Conservation (phyloP, 2,113 vertebrate species). For the Sapajus apella region DNA sequence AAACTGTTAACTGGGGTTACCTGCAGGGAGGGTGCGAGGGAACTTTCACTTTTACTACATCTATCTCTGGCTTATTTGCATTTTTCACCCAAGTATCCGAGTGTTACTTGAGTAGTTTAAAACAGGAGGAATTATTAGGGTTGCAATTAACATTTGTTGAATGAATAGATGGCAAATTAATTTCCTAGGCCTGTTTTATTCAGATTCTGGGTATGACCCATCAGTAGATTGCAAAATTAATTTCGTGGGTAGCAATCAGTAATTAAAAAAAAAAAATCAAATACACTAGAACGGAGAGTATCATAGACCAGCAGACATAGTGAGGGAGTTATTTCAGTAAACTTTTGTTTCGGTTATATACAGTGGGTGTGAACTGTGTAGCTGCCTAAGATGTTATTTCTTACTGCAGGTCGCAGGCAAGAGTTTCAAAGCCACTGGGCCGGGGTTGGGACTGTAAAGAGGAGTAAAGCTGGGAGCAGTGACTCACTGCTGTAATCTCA, state of each 20-base stretch:
- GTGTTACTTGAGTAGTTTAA: neutral
- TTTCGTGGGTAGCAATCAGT: neutral
- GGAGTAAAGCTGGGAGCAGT: too few relatives aligned
- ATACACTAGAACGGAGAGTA: conserved; percentile 28
- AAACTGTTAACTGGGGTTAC: neutral
- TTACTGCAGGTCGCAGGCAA: neutral
- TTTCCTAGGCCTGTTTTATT: conserved; percentile 24
- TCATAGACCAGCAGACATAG: neutral
- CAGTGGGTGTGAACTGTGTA: neutral
- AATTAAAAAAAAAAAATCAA: conserved; percentile 4
- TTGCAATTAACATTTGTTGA: neutral
- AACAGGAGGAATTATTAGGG: neutral
- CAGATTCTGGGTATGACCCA: neutral
- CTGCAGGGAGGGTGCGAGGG: neutral
- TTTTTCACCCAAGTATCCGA: neutral
- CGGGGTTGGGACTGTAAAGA: neutral
- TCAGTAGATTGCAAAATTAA: conserved; percentile 12
- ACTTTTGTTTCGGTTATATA: conserved; percentile 16
- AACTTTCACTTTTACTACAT: neutral
- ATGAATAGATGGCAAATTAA: neutral
- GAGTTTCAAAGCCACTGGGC: neutral
- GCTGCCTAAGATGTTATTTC: neutral
- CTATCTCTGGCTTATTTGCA: neutral
- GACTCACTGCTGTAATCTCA: too few relatives aligned
- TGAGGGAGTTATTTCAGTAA: neutral